Base-by-base conservation (phyloP, 2,113 vertebrate species). In the Hippolais icterina region DNA sequence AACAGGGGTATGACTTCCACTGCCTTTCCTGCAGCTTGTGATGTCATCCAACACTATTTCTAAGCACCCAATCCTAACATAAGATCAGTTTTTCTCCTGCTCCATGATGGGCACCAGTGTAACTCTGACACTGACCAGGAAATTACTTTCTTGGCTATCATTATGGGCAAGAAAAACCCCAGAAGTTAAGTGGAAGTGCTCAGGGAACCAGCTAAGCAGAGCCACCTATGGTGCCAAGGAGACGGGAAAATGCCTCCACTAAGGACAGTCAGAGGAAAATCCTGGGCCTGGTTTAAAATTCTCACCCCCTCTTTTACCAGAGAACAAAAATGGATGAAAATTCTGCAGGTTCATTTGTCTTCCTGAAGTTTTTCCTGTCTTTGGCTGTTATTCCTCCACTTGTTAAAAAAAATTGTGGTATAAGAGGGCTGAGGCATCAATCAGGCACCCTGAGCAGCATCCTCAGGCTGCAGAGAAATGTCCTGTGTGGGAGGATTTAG, bases 351-450 rank as follows among this genome's bases (percentile, higher is more conserved):
- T 60, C 7, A 6, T 71, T 76, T 61, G 10, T 61, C 42, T 52
- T 86, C 47, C 1, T 0, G 5, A 68, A 37, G 1, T 7, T 69
- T 87, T 92, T 21, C 25, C 8, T 39, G 6, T 29, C 15, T 27
- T 60, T 78, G 4, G 0, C n/a, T 44, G 19, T 19, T 77, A 56
- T 25, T 65, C 19, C 11, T 76, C 22, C 23, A 37, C 17, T 18
- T 68, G 14, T 21, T 27, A 1, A 72, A 75, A 92, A 15, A 28
- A 52, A 11, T 23, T 8, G 4, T 15, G 41, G 21, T 0, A 0
- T 31, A 47, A 68, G 24, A 17, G 10, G 22, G 5, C 27, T 54
- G 24, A 82, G 35, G 21, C 44, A 66, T 15, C 47, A 74, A 59
- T 35, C 7, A 5, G 31, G 35, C 20, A 46, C 25, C 49, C 27